Evolutionary conservation across 2,888 invertebrate species (phyloP).

Genomic region (Alviniconcha strummeri): DNA sequence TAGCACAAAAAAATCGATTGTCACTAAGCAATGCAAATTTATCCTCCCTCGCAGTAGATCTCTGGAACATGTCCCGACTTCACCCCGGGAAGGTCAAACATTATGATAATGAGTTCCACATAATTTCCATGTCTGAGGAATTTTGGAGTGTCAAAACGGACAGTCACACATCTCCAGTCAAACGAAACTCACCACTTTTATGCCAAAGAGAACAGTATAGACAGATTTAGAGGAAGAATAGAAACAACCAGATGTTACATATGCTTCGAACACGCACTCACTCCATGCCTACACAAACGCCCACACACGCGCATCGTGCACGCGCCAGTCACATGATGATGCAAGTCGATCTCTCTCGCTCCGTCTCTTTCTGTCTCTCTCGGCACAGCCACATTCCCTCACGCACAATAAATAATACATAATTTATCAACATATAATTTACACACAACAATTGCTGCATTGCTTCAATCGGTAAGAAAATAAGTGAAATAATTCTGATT

Average conservation of each 20-base stretch:
- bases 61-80: neutral
- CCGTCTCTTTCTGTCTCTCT: neutral
- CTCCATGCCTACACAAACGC: neutral
- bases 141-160: too few species aligned
- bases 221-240: neutral
- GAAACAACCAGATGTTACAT: neutral
- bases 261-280: neutral
- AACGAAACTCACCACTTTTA: neutral
- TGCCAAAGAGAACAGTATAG: neutral
- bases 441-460: constrained; percentile 17
- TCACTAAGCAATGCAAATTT: too few species aligned
- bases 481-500: constrained; percentile 6
- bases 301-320: neutral
- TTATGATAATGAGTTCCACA: neutral
- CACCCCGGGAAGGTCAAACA: neutral
- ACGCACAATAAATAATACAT: neutral
- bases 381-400: neutral
- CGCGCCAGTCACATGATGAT: constrained; percentile 21
- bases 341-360: constrained; percentile 3
- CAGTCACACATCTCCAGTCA: too few species aligned
- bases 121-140: too few species aligned
- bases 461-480: constrained; percentile 14
- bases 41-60: too few species aligned
- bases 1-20: too few species aligned
- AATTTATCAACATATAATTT: neutral